Conservation (phyloP, 2,888 invertebrate species). For the Callimorpha dominula region DNA sequence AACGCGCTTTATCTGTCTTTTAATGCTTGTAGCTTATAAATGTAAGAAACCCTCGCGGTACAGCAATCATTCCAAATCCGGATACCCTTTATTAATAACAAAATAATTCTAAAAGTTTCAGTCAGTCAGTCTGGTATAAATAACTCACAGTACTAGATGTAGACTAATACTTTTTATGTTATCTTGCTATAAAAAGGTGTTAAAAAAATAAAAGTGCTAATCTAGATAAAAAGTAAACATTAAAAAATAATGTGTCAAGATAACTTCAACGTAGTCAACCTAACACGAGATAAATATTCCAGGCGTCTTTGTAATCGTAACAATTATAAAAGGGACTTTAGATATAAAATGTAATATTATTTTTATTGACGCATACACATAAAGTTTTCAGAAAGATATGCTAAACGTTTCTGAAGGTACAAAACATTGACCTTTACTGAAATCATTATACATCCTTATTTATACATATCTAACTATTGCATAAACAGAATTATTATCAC, state of each 20-base stretch:
- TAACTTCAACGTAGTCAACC: not conserved
- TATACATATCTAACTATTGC: constrained; percentile 29
- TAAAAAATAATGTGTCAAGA: not conserved
- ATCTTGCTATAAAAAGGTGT: not conserved
- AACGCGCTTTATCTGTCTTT: too few relatives aligned
- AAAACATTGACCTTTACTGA: constrained; percentile 40
- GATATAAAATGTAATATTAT: too few relatives aligned
- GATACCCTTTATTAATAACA: too few relatives aligned
- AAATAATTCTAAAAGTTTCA: not conserved
- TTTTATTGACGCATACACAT: not conserved
- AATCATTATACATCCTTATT: constrained; percentile 29
- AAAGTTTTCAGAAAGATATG: not conserved
- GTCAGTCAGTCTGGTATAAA: not conserved
- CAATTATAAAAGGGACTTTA: too few relatives aligned
- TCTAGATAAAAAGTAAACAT: not conserved
- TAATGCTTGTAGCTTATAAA: not conserved
- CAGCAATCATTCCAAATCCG: not conserved
- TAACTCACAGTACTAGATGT: not conserved
- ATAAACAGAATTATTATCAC: constrained; percentile 46
- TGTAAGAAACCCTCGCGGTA: not conserved
- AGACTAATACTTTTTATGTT: not conserved
- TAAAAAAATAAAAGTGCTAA: not conserved
- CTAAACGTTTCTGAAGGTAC: constrained; percentile 12
- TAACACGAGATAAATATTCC: not conserved
- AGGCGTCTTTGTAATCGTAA: not conserved